Evolutionary conservation across 2,888 invertebrate genomes (phyloP).

Genomic region (Macrophya alboannulata): DNA sequence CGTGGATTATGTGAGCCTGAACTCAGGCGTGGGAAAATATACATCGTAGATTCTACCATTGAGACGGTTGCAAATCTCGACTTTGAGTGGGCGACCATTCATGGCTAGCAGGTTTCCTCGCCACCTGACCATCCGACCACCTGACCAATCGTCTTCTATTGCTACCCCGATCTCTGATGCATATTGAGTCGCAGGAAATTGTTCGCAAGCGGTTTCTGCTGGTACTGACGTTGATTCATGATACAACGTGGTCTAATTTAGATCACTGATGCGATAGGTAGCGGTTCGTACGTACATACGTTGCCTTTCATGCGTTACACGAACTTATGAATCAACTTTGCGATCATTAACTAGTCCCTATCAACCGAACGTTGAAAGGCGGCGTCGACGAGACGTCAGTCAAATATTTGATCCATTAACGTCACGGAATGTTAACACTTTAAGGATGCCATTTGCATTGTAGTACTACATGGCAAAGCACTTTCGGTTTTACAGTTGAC

Average conservation of each 20-base stretch:
- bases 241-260: conserved; percentile 48
- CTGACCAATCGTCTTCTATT: conserved; percentile 60
- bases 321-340: conserved; percentile 34
- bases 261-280: conserved; percentile 44
- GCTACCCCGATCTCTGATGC: conserved; percentile 37
- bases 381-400: conserved; percentile 19
- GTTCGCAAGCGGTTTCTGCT: conserved; percentile 47
- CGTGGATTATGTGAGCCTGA: conserved; percentile 13
- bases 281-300: neutral
- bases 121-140: conserved; percentile 58
- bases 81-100: conserved; percentile 63
- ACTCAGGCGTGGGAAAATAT: conserved; percentile 46
- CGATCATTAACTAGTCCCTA: conserved; percentile 4
- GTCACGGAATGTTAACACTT: conserved; percentile 25
- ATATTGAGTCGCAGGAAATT: conserved; percentile 60
- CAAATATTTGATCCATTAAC: conserved; percentile 42
- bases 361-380: conserved; percentile 6
- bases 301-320: conserved; percentile 1
- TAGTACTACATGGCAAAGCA: conserved; percentile 33
- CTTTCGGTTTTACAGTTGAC: conserved; percentile 45
- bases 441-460: conserved; percentile 8
- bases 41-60: conserved; percentile 42
- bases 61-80: conserved; percentile 40
- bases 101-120: conserved; percentile 61
- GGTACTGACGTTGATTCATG: conserved; percentile 48